phyloP scores from a whole-genome alignment of 23 tunicate species.

The Aplidium turbinatum region DNA sequence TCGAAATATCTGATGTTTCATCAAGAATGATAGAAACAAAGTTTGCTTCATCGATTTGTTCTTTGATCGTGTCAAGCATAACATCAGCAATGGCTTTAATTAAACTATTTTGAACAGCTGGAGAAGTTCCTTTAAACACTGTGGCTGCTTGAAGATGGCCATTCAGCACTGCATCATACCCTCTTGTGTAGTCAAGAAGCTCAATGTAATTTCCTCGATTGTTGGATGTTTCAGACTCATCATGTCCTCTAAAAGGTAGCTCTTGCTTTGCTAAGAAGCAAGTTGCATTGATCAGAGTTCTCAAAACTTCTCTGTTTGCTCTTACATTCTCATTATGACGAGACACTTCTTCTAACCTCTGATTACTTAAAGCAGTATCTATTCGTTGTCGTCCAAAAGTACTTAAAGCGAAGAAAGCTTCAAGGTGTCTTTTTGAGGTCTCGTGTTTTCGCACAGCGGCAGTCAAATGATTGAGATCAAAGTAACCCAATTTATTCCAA shows the following conservation, averaged over 20 bases:
- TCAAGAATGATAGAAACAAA: constrained; percentile 3
- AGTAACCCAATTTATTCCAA: constrained; percentile 14
- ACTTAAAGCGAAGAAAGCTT: neutral
- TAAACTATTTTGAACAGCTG: neutral
- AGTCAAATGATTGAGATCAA: constrained; percentile 3
- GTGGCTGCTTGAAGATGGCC: neutral
- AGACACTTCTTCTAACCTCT: neutral
- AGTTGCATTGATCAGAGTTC: neutral
- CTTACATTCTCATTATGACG: constrained; percentile 9
- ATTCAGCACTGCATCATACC: constrained; percentile 4
- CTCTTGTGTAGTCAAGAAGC: constrained; percentile 11
- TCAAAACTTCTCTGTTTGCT: constrained; percentile 10
- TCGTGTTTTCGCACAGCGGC: neutral
- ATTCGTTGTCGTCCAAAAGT: constrained; percentile 4
- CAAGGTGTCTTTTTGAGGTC: neutral
- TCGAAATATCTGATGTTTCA: neutral
- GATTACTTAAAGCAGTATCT: constrained; percentile 20
- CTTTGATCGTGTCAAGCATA: too few relatives aligned
- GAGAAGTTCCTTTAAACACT: constrained; percentile 7
- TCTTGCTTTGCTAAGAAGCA: constrained; percentile 3
- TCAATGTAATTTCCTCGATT: constrained; percentile 10
- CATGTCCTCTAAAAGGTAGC: constrained; percentile 7
- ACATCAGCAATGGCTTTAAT: neutral
- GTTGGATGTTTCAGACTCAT: too few relatives aligned
- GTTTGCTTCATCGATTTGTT: neutral